Conservation (phyloP, 2,113 vertebrate genomes). For the Anguilla rostrata region DNA sequence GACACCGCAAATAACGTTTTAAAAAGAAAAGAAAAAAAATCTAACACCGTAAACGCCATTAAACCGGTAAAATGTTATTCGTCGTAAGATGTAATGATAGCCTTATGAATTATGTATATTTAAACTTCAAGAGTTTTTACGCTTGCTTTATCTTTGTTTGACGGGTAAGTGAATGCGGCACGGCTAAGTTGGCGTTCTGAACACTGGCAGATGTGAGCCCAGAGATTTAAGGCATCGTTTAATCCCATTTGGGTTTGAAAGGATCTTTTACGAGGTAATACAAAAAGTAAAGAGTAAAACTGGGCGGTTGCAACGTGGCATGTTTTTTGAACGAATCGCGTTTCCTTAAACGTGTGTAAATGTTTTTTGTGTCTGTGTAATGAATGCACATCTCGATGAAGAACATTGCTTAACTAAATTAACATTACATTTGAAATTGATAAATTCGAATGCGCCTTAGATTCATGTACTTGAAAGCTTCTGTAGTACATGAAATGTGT, state of each 20-base stretch:
- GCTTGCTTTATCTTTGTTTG: not conserved
- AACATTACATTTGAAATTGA: too few species aligned
- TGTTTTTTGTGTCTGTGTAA: not conserved
- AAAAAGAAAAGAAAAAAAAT: too few species aligned
- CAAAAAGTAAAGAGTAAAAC: slow-evolving; percentile 37
- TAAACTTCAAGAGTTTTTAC: not conserved
- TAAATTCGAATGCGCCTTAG: too few species aligned
- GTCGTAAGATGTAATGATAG: not conserved
- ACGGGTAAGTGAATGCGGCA: not conserved
- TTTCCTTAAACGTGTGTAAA: not conserved
- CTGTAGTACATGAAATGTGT: not conserved
- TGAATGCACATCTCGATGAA: too few species aligned
- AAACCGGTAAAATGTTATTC: not conserved
- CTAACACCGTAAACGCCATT: not conserved
- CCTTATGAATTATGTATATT: not conserved
- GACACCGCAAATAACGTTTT: too few species aligned
- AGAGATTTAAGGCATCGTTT: slow-evolving; percentile 41
- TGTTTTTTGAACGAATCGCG: slow-evolving; percentile 10
- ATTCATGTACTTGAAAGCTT: not conserved
- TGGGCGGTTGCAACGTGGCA: slow-evolving; percentile 34
- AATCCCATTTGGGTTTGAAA: slow-evolving; percentile 53
- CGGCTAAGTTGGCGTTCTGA: slow-evolving; percentile 26
- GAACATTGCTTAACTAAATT: too few species aligned
- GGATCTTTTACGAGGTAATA: slow-evolving; percentile 39
- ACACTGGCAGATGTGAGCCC: slow-evolving; percentile 47